Evolutionary conservation across 2,113 vertebrate species (phyloP).

Genomic region (Colius striatus): DNA sequence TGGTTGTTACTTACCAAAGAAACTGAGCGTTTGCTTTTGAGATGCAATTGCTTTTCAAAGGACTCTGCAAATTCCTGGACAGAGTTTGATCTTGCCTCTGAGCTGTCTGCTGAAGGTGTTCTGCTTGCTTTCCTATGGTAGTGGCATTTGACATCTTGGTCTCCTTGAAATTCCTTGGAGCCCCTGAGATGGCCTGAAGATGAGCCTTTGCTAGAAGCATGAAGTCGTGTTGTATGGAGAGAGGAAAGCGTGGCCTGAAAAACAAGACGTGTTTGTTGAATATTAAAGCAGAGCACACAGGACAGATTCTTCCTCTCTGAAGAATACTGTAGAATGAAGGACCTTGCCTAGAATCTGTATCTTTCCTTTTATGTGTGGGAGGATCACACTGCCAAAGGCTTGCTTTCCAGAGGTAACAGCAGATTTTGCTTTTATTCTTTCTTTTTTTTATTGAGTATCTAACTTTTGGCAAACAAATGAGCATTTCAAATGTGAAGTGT

Average conservation of each 20-base stretch:
- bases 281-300: neutral
- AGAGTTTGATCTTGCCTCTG: conserved; percentile 74
- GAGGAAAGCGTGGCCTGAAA: conserved; percentile 82
- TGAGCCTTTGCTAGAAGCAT: conserved; percentile 66
- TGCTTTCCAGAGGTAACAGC: neutral
- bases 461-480: neutral
- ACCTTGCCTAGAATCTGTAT: neutral
- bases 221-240: conserved; percentile 77
- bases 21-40: conserved; percentile 74
- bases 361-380: neutral
- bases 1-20: conserved; percentile 79
- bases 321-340: neutral
- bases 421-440: neutral
- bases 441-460: neutral
- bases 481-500: neutral
- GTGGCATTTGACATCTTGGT: conserved; percentile 69
- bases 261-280: neutral
- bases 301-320: neutral
- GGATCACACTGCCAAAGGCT: neutral
- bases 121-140: conserved; percentile 72
- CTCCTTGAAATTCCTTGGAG: conserved; percentile 76
- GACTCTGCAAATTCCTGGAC: conserved; percentile 85
- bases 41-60: conserved; percentile 80
- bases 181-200: conserved; percentile 68
- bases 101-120: conserved; percentile 74